Percentiles rank a stretch among this genome's conserved stretches.
Evolutionary conservation across 1,140 invertebrate genomes (phyloP).

Genomic region (Andricus grossulariae): DNA sequence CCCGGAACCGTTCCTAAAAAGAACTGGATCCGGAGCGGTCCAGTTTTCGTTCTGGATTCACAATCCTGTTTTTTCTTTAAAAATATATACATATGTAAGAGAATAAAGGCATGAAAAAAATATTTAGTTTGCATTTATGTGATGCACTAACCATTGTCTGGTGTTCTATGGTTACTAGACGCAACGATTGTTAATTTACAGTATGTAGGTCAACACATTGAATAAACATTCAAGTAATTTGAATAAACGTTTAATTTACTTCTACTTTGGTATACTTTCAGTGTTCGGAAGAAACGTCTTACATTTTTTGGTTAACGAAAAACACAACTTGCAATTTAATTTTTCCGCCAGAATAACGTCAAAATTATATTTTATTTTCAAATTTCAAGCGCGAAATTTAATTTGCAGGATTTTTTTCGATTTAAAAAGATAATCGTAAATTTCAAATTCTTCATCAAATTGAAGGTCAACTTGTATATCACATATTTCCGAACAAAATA

Average conservation of each 20-base stretch:
- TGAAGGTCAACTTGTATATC: too few relatives aligned
- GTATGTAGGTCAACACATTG: constrained; percentile 15
- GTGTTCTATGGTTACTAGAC: not conserved
- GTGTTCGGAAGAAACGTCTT: not conserved
- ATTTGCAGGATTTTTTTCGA: too few relatives aligned
- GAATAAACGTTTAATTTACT: constrained; percentile 26
- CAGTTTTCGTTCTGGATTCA: too few relatives aligned
- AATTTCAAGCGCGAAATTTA: too few relatives aligned
- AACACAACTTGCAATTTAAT: not conserved
- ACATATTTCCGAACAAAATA: not conserved
- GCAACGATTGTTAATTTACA: constrained; percentile 25
- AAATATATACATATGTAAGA: too few relatives aligned
- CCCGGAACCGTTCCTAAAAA: too few relatives aligned
- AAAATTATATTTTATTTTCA: not conserved
- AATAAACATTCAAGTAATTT: constrained; percentile 26
- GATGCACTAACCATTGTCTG: not conserved
- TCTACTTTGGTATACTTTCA: not conserved
- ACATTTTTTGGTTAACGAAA: not conserved
- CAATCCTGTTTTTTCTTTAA: not conserved
- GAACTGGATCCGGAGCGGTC: too few relatives aligned
- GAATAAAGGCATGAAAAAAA: not conserved
- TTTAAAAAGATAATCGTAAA: too few relatives aligned
- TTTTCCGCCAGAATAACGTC: not conserved
- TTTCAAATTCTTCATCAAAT: too few relatives aligned
- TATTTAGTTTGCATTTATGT: not conserved